Evolutionary conservation across 2,113 vertebrate species (phyloP).

Genomic region (Odontesthes bonariensis): DNA sequence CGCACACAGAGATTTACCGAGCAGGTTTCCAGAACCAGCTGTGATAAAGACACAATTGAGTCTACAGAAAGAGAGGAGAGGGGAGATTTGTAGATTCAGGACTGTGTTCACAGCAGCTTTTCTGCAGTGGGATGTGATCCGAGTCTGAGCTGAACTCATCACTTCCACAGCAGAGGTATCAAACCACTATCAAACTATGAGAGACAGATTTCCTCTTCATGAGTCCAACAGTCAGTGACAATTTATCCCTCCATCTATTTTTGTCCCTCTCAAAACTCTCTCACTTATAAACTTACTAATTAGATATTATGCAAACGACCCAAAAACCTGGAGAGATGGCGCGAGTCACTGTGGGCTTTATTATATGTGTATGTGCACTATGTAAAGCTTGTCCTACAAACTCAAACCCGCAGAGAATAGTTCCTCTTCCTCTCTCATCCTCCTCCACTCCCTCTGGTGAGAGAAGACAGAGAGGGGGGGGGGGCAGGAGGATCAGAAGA

Average conservation of each 20-base stretch:
- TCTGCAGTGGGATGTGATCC: neutral
- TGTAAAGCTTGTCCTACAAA: constrained; percentile 52
- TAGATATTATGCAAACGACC: constrained; percentile 69
- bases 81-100: constrained; percentile 34
- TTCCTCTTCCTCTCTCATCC: constrained; percentile 42
- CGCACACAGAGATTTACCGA: constrained; percentile 73
- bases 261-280: constrained; percentile 6
- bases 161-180: constrained; percentile 38
- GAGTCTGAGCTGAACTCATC: constrained; percentile 44
- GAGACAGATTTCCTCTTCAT: constrained; percentile 6
- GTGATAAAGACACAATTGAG: constrained; percentile 84
- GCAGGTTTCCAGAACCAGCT: constrained; percentile 84
- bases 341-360: constrained; percentile 17
- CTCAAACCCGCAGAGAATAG: constrained; percentile 52
- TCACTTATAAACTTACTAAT: constrained; percentile 59
- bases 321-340: constrained; percentile 33
- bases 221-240: constrained; percentile 8
- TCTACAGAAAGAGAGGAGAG: constrained; percentile 72
- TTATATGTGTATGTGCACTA: constrained; percentile 9
- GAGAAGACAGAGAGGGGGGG: constrained; percentile 33
- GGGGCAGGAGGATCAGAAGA: constrained; percentile 36
- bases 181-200: neutral
- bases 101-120: neutral
- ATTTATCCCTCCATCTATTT: constrained; percentile 47
- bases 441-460: constrained; percentile 46